Conservation (phyloP, 2,797 vertebrate species). For the Margarornis squamiger region DNA sequence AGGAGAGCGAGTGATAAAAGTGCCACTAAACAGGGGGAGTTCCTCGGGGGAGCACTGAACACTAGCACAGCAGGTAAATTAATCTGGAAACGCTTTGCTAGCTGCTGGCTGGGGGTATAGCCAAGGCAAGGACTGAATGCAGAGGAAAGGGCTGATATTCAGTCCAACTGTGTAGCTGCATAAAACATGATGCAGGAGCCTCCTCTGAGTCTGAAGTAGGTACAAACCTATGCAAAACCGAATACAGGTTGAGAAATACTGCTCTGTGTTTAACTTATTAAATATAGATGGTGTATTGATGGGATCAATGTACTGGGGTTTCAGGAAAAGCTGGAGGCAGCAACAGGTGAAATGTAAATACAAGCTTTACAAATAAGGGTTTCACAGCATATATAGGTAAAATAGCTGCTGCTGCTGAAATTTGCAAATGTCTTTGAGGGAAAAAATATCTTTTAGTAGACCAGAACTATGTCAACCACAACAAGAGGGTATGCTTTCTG, state of each 20-base stretch:
- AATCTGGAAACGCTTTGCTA: not conserved
- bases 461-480: not conserved
- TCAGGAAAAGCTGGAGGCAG: not conserved
- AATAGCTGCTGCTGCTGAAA: not conserved
- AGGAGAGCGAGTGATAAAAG: not conserved
- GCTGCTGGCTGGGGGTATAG: not conserved
- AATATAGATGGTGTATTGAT: not conserved
- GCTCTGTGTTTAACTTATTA: not conserved
- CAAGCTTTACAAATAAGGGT: not conserved
- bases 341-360: not conserved
- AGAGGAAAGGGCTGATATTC: not conserved
- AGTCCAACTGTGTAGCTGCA: not conserved
- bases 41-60: not conserved
- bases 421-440: not conserved
- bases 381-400: not conserved
- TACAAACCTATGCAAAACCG: not conserved
- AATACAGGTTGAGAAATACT: not conserved
- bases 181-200: not conserved
- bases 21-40: not conserved
- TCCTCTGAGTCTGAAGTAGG: not conserved
- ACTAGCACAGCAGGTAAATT: not conserved
- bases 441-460: not conserved
- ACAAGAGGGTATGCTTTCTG: not conserved
- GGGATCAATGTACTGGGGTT: not conserved
- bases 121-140: not conserved